Conservation (phyloP, 2,888 invertebrate species). For the Aphidius colemani region DNA sequence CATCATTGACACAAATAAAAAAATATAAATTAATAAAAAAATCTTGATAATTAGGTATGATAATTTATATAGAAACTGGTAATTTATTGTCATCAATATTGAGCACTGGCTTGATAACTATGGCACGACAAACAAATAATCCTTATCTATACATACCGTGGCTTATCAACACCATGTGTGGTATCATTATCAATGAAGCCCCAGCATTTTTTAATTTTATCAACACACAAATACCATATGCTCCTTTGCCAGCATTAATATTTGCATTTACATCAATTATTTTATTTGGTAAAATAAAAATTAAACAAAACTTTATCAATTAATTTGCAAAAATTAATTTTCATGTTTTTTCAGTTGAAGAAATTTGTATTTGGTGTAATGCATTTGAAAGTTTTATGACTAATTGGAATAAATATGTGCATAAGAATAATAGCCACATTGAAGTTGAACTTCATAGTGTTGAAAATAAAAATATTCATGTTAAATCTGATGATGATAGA, state of each 20-base stretch:
- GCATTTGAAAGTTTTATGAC: slow-evolving; percentile 39
- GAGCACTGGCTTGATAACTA: slow-evolving; percentile 41
- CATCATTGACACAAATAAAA: background rate
- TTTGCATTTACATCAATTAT: slow-evolving; percentile 42
- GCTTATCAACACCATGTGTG: slow-evolving; percentile 45
- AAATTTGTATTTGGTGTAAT: slow-evolving; percentile 46
- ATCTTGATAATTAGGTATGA: slow-evolving; percentile 40
- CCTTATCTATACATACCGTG: slow-evolving; percentile 50
- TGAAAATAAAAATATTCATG: slow-evolving; percentile 15
- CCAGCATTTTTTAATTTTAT: slow-evolving; percentile 41
- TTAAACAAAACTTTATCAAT: background rate
- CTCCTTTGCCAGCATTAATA: slow-evolving; percentile 37
- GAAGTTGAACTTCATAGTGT: background rate
- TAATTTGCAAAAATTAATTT: too few relatives aligned
- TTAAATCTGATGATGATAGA: slow-evolving; percentile 2
- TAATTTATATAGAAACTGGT: slow-evolving; percentile 40
- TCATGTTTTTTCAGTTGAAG: slow-evolving; percentile 42
- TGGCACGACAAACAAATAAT: slow-evolving; percentile 40
- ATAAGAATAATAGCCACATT: slow-evolving; percentile 4
- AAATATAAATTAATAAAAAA: background rate
- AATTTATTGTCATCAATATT: slow-evolving; percentile 42
- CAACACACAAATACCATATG: slow-evolving; percentile 38
- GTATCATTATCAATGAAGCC: slow-evolving; percentile 43
- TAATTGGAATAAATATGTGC: slow-evolving; percentile 43
- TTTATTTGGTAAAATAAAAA: slow-evolving; percentile 41